Evolutionary conservation across 1,140 invertebrate species (phyloP).

Genomic region (Ips nitidus): DNA sequence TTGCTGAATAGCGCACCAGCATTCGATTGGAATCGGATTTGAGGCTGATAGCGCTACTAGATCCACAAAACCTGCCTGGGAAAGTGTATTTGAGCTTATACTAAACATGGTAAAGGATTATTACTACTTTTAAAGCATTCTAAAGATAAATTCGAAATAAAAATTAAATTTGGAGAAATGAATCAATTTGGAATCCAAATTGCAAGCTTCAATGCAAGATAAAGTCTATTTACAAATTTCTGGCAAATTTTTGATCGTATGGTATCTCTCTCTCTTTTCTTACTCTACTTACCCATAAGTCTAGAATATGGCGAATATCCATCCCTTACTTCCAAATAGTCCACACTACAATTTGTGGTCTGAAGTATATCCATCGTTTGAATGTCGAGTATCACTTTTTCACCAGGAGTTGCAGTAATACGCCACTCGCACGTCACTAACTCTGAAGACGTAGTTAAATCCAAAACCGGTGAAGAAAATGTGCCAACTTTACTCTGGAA

Average conservation of each 20-base stretch:
- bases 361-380: constrained; percentile 86
- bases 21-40: constrained; percentile 78
- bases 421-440: constrained; percentile 89
- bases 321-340: constrained; percentile 91
- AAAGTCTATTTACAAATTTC: too few relatives aligned
- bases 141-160: neutral
- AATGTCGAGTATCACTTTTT: constrained; percentile 89
- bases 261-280: neutral
- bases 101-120: too few relatives aligned
- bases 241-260: too few relatives aligned
- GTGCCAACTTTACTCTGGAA: constrained; percentile 84
- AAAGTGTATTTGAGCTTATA: neutral
- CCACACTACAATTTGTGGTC: constrained; percentile 80
- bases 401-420: constrained; percentile 94
- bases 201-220: too few relatives aligned
- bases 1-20: constrained; percentile 79
- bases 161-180: neutral
- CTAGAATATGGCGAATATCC: constrained; percentile 90
- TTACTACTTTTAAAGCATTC: too few relatives aligned
- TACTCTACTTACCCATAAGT: constrained; percentile 59
- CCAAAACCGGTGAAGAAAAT: constrained; percentile 75
- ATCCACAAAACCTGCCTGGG: constrained; percentile 75
- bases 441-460: constrained; percentile 59
- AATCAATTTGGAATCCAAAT: too few relatives aligned
- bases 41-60: constrained; percentile 68